Evolutionary conservation across 2,888 invertebrate genomes (phyloP).

Genomic region (Gonocerus acuteangulatus): DNA sequence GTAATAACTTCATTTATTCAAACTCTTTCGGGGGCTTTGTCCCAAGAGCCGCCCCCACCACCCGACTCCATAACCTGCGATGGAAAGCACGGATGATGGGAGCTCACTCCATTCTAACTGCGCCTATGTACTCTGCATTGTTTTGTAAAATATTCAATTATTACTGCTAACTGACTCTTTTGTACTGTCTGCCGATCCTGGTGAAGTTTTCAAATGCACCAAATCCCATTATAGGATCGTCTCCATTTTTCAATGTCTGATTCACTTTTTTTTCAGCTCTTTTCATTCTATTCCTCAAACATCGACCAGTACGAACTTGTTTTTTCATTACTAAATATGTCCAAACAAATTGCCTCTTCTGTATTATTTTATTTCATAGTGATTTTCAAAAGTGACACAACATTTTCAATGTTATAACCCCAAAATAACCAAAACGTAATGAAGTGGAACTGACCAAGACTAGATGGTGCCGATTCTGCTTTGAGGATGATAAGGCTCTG

Average conservation of each 20-base stretch:
- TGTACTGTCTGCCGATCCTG: constrained; percentile 1
- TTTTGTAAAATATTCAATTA: constrained; percentile 23
- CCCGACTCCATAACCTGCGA: constrained; percentile 7
- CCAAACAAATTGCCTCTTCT: too few species aligned
- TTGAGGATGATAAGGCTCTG: too few species aligned
- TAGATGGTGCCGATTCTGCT: too few species aligned
- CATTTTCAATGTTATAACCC: too few species aligned
- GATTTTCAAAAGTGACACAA: too few species aligned
- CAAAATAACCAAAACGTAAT: too few species aligned
- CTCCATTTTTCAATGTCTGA: background rate
- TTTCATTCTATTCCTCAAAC: background rate
- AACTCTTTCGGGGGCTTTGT: constrained; percentile 19
- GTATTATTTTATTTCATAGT: too few species aligned
- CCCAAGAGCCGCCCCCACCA: constrained; percentile 14
- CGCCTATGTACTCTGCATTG: constrained; percentile 18
- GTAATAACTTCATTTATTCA: constrained; percentile 28
- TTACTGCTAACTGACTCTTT: constrained; percentile 25
- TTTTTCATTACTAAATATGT: too few species aligned
- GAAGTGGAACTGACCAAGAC: too few species aligned
- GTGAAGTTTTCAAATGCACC: constrained; percentile 11
- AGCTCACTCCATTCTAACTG: constrained; percentile 1
- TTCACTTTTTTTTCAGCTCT: background rate
- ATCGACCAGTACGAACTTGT: too few species aligned
- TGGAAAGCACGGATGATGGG: background rate
- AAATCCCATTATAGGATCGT: constrained; percentile 15